Percentiles rank a stretch among this genome's conserved stretches.
Conservation (phyloP, 2,888 invertebrate species). For the Clusia tigrina region DNA sequence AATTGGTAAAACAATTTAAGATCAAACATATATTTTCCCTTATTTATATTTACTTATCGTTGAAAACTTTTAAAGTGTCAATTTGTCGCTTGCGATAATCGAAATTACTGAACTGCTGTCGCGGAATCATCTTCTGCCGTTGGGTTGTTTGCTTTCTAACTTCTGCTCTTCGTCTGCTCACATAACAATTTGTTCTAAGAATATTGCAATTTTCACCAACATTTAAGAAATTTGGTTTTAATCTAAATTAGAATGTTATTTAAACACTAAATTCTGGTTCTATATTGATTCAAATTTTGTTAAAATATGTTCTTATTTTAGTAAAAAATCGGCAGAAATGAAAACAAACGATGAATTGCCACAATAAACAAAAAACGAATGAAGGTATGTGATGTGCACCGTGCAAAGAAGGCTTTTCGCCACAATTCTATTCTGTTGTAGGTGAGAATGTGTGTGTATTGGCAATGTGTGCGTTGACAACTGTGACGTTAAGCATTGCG, state of each 20-base stretch:
- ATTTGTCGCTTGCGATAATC: constrained; percentile 75
- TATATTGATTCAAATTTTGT: no score
- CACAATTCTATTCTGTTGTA: no score
- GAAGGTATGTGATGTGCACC: no score
- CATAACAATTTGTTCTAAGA: constrained; percentile 16
- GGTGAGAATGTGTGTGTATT: no score
- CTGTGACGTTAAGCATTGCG: no score
- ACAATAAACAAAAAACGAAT: no score
- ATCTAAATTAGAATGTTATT: not conserved
- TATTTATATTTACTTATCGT: constrained; percentile 82
- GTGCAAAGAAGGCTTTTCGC: no score
- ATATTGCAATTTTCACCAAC: not conserved
- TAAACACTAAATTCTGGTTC: no score
- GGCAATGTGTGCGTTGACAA: no score
- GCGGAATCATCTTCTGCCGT: constrained; percentile 35
- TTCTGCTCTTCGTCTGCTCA: constrained; percentile 5
- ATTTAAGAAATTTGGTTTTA: not conserved
- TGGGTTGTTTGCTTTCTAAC: constrained; percentile 3
- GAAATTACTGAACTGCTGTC: constrained; percentile 27
- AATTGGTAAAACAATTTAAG: not conserved
- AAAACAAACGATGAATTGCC: no score
- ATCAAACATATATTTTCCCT: constrained; percentile 40
- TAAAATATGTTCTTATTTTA: no score
- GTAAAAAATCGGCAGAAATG: no score
- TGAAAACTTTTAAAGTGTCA: constrained; percentile 82